These are phyloP conservation scores for Microcaecilia unicolor DNA, from an alignment of 2,797 vertebrate genomes.

Conservation along the genomic window DNA sequence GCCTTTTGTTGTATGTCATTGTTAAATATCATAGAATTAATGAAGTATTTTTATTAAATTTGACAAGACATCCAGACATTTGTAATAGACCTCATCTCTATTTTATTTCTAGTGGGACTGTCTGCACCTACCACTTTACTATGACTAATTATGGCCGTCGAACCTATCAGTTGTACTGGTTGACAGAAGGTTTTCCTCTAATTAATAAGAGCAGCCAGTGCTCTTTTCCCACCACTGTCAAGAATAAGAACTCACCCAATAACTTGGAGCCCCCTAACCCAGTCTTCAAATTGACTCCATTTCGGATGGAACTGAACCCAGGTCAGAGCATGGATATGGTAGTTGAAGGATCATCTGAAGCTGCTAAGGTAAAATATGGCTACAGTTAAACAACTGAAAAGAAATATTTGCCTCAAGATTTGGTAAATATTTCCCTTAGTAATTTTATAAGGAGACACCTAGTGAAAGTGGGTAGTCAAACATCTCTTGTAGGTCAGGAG, in stretches of 20 bases:
- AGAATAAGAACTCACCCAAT: neutral
- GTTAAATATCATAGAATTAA: too few relatives aligned
- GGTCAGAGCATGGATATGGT: constrained; percentile 59
- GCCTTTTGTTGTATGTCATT: too few relatives aligned
- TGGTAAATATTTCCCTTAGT: too few relatives aligned
- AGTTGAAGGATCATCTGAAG: constrained; percentile 60
- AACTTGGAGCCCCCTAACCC: constrained; percentile 11
- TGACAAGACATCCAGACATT: too few relatives aligned
- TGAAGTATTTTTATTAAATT: too few relatives aligned
- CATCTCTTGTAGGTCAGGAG: too few relatives aligned
- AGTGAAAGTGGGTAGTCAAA: too few relatives aligned
- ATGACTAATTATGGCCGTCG: constrained; percentile 71
- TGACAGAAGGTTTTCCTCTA: constrained; percentile 38
- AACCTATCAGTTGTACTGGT: constrained; percentile 71
- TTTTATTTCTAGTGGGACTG: constrained; percentile 46
- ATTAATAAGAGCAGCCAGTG: constrained; percentile 6
- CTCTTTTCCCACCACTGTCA: neutral
- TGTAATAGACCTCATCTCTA: neutral
- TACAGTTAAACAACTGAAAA: too few relatives aligned
- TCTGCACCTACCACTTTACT: constrained; percentile 64
- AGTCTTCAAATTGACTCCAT: constrained; percentile 57
- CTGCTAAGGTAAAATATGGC: constrained; percentile 56
- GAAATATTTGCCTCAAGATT: too few relatives aligned
- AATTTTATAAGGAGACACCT: too few relatives aligned
- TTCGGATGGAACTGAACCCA: constrained; percentile 57